Evolutionary conservation across 1,140 invertebrate genomes (phyloP).

Genomic region (Caenorhabditis inopinata): DNA sequence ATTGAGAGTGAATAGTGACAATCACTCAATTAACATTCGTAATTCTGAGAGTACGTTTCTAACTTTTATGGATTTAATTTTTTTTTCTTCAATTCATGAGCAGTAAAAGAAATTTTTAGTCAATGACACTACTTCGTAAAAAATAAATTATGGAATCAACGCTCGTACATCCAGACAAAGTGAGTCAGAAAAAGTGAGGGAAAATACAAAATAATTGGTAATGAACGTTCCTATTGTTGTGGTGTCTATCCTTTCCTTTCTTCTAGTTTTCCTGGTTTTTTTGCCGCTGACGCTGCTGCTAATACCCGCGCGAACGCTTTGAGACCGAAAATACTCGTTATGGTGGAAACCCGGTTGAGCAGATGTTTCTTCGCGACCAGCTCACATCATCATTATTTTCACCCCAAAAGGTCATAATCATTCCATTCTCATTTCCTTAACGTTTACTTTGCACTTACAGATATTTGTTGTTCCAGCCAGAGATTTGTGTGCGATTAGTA

Average conservation of each 20-base stretch:
- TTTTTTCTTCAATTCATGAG: neutral
- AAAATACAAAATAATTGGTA: slow-evolving; percentile 21
- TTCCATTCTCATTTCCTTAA: neutral
- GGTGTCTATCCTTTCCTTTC: neutral
- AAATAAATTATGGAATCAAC: too few relatives aligned
- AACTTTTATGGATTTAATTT: neutral
- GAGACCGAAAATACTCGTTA: neutral
- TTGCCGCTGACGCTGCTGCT: neutral
- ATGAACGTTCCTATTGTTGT: slow-evolving; percentile 19
- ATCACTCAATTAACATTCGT: neutral
- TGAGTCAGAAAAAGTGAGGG: neutral
- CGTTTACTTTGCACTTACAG: neutral
- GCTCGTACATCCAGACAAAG: too few relatives aligned
- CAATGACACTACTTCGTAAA: neutral
- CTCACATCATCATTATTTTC: slow-evolving; percentile 8
- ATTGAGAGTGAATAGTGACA: neutral
- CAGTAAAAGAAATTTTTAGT: neutral
- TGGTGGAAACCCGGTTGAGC: neutral
- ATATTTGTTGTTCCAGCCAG: slow-evolving; percentile 3
- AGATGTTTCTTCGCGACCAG: neutral
- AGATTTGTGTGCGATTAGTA: neutral
- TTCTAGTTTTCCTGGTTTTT: neutral
- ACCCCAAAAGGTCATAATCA: neutral
- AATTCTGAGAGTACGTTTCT: neutral
- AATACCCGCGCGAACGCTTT: neutral